Evolutionary conservation across 1,140 invertebrate genomes (phyloP), one percentile per base, ranked within the genome.

Genomic region (Mylabris phalerata): DNA sequence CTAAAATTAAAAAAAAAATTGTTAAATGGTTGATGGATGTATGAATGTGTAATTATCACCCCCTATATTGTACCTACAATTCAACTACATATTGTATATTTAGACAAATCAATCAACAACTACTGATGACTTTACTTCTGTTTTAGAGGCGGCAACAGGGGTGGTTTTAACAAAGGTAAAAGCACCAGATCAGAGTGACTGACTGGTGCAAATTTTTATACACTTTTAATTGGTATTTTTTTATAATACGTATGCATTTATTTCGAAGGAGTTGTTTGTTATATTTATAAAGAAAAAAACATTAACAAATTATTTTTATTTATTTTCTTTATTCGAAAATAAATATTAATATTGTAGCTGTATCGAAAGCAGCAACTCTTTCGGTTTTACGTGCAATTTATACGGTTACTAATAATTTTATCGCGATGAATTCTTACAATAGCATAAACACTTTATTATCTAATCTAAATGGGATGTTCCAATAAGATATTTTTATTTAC

Each of bases 151-250:
- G 68, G 69, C 60, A 66, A 68, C 65, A 70, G 70, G 63, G 70
- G 70, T 69, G 68, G 69, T 71, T 72, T 64, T 70, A 70, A 70
- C 62, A 72, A 72, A 72, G 70, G 70, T 72, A 72, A 72, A 69
- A 69, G 69, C 67, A 67, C 69, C 67, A 56, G 56, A 57, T 67
- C 61, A 41, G 25, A 61, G 50, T 41, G 61, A 61, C 57, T 51
- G 27, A 50, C 54, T 60, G 67, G 68, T 68, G 67, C 70, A 62
- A 19, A 69, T 72, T 69, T 71, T 61, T 57, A 50, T 71, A 66
- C 61, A 67, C 56, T 61, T 63, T 63, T 63, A 59, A 51, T 59
- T 60, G 59, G 59, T 64, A 57, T 60, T 63, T 57, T 57, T 60
- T 32, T 19, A 19, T 19, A 7, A 32, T 32, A 32, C 7, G 32